Conservation (phyloP, 2,888 invertebrate species). For the Acrobeloides nanus region DNA sequence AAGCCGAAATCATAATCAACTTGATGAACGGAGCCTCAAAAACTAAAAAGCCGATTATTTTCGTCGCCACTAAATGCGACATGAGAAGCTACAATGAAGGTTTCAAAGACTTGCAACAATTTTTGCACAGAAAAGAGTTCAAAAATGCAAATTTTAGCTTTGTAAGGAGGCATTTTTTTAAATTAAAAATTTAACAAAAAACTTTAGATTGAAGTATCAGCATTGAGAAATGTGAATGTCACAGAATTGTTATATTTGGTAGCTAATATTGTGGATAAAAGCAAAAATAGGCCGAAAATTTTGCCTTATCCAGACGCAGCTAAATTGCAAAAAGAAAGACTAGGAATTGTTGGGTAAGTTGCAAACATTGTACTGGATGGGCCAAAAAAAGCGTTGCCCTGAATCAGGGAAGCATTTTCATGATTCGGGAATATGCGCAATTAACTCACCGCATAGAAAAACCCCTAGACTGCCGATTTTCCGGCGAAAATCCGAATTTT, state of each 20-base stretch:
- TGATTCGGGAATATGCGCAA: not conserved
- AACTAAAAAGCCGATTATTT: slow-evolving; percentile 82
- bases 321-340: slow-evolving; percentile 12
- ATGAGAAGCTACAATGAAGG: too few relatives aligned
- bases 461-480: too few relatives aligned
- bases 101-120: slow-evolving; percentile 77
- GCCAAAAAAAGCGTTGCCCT: not conserved
- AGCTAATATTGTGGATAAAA: slow-evolving; percentile 76
- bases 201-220: slow-evolving; percentile 74
- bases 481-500: too few relatives aligned
- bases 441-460: not conserved
- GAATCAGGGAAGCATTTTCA: too few relatives aligned
- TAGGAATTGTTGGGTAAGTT: slow-evolving; percentile 9
- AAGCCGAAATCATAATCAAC: slow-evolving; percentile 75
- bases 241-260: slow-evolving; percentile 78
- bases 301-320: slow-evolving; percentile 17
- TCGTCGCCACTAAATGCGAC: slow-evolving; percentile 94
- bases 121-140: slow-evolving; percentile 82
- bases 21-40: slow-evolving; percentile 73
- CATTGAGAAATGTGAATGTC: slow-evolving; percentile 90
- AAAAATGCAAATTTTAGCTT: slow-evolving; percentile 52
- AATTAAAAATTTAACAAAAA: not conserved
- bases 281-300: slow-evolving; percentile 10
- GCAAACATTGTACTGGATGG: not conserved
- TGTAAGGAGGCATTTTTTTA: not conserved